Evolutionary conservation across 2,797 vertebrate genomes (phyloP), one percentile per base, ranked within the genome.

Genomic region (Ispidina picta): DNA sequence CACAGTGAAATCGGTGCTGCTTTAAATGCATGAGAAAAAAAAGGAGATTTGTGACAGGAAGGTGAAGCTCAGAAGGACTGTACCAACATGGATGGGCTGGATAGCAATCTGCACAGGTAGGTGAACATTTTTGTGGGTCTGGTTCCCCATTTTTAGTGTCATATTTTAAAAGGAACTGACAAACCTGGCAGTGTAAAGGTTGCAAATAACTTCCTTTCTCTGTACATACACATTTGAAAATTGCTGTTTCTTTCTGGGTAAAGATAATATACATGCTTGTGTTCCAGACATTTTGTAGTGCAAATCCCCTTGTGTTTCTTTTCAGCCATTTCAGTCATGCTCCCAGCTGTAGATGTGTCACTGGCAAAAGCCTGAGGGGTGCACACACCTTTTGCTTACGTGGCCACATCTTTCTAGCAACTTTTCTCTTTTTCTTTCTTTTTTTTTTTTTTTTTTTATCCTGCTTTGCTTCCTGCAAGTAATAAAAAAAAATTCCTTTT

Each of bases 21-120:
- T 94, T 10, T 79, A 85, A 83, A 80, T 37, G 51, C 41, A 73
- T 35, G 64, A 82, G 33, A 14, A 64, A 82, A 84, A 82, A 79
- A 80, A 66, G 5, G 39, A 82, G 41, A 52, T 51, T 71, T 79
- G 65, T 89, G 62, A 29, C 43, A 69, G 39, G 65, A 62, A 73
- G 55, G 58, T 62, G 48, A 77, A 88, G 78, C 55, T 83, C 62
- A 58, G 62, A 39, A 35, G 65, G 43, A 28, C 77, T 68, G 26
- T 31, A 54, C 41, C 52, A 26, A 23, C 33, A 29, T 0, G 14
- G 41, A 29, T 10, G 28, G 18, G 39, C 23, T 56, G 63, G 70
- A 44, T 72, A 59, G 64, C 48, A 63, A 72, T 55, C 39, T 55
- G 41, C 52, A 63, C 12, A 68, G 64, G 49, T 71, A 58, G 0